These are phyloP conservation scores for Mesocricetus auratus DNA, from an alignment of 2,113 vertebrate genomes.

Conservation along the genomic window DNA sequence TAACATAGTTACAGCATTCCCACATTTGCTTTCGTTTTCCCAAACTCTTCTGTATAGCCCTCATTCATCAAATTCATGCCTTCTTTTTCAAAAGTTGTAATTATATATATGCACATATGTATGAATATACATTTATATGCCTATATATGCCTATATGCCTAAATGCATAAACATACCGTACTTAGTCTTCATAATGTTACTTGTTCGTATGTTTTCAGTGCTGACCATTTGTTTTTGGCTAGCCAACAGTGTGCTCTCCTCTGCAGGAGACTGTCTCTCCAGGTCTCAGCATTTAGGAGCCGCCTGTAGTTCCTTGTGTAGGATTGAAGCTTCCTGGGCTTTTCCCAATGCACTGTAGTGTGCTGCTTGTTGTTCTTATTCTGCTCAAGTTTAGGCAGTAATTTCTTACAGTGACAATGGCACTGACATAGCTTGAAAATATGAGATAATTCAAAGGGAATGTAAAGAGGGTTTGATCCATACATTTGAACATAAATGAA, in stretches of 20 bases:
- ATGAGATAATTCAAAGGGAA: slow-evolving; percentile 1
- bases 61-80: background rate
- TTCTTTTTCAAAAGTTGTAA: background rate
- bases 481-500: slow-evolving; percentile 51
- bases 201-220: background rate
- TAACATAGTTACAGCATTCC: background rate
- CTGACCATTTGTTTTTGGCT: background rate
- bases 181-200: background rate
- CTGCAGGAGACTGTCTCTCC: background rate
- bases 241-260: background rate
- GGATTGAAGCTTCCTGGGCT: background rate
- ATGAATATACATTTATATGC: background rate
- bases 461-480: slow-evolving; percentile 29
- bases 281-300: background rate
- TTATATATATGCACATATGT: background rate
- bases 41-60: background rate
- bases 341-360: background rate
- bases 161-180: background rate
- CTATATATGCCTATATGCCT: background rate
- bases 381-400: background rate
- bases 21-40: background rate
- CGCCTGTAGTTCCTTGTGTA: no score
- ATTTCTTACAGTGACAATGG: background rate
- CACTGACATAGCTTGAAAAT: background rate
- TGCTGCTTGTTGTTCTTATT: background rate